Percentiles rank a stretch among this genome's conserved stretches.
Evolutionary conservation across 2,888 invertebrate species (phyloP).

Genomic region (Amaurobius ferox): DNA sequence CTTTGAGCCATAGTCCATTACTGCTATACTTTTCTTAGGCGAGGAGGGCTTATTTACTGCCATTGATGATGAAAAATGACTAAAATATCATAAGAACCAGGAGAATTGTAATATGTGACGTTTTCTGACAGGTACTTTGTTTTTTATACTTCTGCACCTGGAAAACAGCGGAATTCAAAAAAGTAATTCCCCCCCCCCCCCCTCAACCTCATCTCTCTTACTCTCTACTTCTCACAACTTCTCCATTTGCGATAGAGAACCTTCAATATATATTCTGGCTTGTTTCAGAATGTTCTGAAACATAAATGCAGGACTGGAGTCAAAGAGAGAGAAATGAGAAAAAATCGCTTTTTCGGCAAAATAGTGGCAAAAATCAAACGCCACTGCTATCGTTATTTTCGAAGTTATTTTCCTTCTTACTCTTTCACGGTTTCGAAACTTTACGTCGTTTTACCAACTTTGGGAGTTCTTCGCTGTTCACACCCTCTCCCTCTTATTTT

Average conservation of each 20-base stretch:
- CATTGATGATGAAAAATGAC: constrained; percentile 32
- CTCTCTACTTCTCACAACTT: too few species aligned
- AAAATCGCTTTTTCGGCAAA: constrained; percentile 14
- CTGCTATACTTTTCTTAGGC: constrained; percentile 12
- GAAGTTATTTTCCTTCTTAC: constrained; percentile 6
- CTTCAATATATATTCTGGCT: constrained; percentile 62
- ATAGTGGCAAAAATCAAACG: constrained; percentile 66
- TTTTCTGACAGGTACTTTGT: constrained; percentile 67
- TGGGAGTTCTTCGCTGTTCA: not conserved
- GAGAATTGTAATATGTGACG: constrained; percentile 68
- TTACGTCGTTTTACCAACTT: constrained; percentile 27
- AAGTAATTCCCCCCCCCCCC: constrained; percentile 21
- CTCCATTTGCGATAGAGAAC: too few species aligned
- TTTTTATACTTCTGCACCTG: constrained; percentile 36
- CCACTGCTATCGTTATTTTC: constrained; percentile 45
- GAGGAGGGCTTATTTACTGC: constrained; percentile 50
- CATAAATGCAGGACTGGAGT: constrained; percentile 34
- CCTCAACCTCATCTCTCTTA: constrained; percentile 16
- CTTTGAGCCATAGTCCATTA: not conserved
- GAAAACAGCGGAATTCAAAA: not conserved
- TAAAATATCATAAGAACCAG: constrained; percentile 45
- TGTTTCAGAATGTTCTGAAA: constrained; percentile 62
- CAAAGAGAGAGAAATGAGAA: not conserved
- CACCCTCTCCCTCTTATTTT: too few species aligned
- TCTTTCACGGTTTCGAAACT: constrained; percentile 39